Evolutionary conservation across 2,888 invertebrate species (phyloP), one percentile per base, ranked within the genome.

Genomic region (Drosophila diplacantha): DNA sequence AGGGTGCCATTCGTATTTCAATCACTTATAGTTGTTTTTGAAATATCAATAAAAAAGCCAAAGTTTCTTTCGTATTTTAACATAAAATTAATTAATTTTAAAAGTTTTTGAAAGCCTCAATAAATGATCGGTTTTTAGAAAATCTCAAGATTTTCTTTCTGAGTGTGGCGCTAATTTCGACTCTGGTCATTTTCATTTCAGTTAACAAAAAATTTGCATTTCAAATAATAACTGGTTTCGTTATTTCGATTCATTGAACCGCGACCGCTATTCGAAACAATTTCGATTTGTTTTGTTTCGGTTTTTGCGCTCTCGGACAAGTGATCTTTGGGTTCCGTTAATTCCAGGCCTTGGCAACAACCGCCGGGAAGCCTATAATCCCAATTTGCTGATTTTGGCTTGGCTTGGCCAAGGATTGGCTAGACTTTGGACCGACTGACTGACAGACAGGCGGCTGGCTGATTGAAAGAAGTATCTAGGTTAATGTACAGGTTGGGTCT

Each of bases 161-260:
- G 26, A 22, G 47, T 32, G 2, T 50, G 51, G 24, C 24, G 32
- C 29, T 22, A 37, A 35, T 35, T 54, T 46, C 44, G 20, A 31
- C 44, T 46, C 29, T 46, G 29, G 44, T 18, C 44, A 31, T 46
- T 46, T 44, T 54, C 12, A 74, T 65, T 72, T 71, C 32, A 55
- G 44, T 53, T 66, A 44, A 26, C 34, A 8, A 29, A 58, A 53
- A 69, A 68, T 58, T 69, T 44, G 49, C 51, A 72, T 55, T 61
- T 65, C 9, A 66, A 64, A 56, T 49, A 32, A 46, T 65, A 83
- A 83, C 83, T 61, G 73, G 81, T 78, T 78, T 81, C 12, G 59
- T 46, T 50, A 46, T 43, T 62, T 58, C 51, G 32, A 47, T 58
- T 69, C 51, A 67, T 59, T 75, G 37, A 61, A 46, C 55, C 51